These are phyloP conservation scores for Ennomos erosarius DNA, from an alignment of 2,888 invertebrate genomes.

Conservation along the genomic window DNA sequence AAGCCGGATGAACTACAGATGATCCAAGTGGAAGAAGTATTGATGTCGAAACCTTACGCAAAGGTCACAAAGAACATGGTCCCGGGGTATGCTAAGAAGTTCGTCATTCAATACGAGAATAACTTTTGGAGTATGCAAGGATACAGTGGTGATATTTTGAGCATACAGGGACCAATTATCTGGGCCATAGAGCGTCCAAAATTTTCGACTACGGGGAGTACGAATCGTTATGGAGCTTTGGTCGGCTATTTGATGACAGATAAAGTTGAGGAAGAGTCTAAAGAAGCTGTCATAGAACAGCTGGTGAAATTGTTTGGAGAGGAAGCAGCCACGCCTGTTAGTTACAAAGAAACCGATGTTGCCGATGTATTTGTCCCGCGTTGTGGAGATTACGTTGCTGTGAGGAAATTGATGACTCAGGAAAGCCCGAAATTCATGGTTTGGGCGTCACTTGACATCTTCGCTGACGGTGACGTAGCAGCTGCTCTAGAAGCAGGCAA, in stretches of 20 bases:
- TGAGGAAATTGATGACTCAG: slow-evolving; percentile 51
- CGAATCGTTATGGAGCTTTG: slow-evolving; percentile 57
- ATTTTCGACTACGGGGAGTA: slow-evolving; percentile 61
- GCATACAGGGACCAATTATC: slow-evolving; percentile 74
- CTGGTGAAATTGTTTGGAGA: slow-evolving; percentile 69
- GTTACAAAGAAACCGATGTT: slow-evolving; percentile 64
- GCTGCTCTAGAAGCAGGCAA: slow-evolving; percentile 76
- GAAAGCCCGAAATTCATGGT: slow-evolving; percentile 56
- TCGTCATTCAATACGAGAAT: slow-evolving; percentile 66
- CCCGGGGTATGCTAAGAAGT: slow-evolving; percentile 64
- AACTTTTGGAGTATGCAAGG: slow-evolving; percentile 71
- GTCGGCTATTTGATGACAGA: slow-evolving; percentile 65
- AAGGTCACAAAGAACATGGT: slow-evolving; percentile 52
- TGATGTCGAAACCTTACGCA: slow-evolving; percentile 55
- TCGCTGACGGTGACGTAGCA: slow-evolving; percentile 74
- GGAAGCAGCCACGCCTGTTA: slow-evolving; percentile 61
- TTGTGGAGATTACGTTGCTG: slow-evolving; percentile 71
- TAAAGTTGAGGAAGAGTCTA: slow-evolving; percentile 42
- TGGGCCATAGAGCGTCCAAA: slow-evolving; percentile 76
- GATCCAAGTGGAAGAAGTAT: slow-evolving; percentile 64
- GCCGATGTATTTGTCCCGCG: slow-evolving; percentile 69
- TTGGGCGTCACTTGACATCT: slow-evolving; percentile 77
- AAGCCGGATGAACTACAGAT: slow-evolving; percentile 68
- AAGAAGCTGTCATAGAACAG: slow-evolving; percentile 65
- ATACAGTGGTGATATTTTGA: slow-evolving; percentile 77